These are phyloP conservation scores for Potorous gilbertii DNA, from an alignment of 2,797 vertebrate species.

Conservation along the genomic window DNA sequence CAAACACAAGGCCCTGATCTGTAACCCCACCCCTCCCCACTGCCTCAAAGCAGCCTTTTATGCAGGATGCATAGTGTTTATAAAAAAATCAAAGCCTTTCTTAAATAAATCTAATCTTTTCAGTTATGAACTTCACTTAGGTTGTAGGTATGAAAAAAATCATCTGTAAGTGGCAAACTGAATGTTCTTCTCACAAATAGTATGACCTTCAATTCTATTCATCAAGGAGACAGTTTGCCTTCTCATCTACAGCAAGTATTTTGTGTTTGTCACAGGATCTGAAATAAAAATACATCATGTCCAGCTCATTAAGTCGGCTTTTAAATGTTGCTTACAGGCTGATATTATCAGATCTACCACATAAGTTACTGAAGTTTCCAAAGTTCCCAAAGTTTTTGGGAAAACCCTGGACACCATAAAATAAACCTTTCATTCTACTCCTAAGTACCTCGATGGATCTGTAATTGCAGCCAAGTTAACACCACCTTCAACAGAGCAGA, in stretches of 20 bases:
- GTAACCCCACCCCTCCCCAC: background rate
- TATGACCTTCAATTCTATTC: slow-evolving; percentile 26
- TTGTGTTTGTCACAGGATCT: background rate
- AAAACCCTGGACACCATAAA: background rate
- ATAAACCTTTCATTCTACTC: background rate
- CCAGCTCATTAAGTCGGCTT: background rate
- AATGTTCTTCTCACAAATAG: background rate
- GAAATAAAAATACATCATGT: slow-evolving; percentile 4
- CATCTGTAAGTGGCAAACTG: slow-evolving; percentile 19
- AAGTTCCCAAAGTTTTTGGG: background rate
- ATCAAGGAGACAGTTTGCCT: slow-evolving; percentile 11
- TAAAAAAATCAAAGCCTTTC: background rate
- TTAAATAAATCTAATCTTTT: background rate
- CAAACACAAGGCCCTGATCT: background rate
- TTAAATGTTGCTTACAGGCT: background rate
- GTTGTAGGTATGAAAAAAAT: background rate
- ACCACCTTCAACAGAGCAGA: background rate
- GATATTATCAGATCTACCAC: background rate
- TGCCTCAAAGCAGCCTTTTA: slow-evolving; percentile 29
- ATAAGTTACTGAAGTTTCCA: background rate
- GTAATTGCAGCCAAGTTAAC: background rate
- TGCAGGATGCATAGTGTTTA: background rate
- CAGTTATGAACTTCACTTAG: slow-evolving; percentile 20
- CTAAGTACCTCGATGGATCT: background rate
- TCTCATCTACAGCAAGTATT: background rate